Evolutionary conservation across 92 coral and sea anemone genomes (phyloP).

Genomic region (Phymanthus crucifer): DNA sequence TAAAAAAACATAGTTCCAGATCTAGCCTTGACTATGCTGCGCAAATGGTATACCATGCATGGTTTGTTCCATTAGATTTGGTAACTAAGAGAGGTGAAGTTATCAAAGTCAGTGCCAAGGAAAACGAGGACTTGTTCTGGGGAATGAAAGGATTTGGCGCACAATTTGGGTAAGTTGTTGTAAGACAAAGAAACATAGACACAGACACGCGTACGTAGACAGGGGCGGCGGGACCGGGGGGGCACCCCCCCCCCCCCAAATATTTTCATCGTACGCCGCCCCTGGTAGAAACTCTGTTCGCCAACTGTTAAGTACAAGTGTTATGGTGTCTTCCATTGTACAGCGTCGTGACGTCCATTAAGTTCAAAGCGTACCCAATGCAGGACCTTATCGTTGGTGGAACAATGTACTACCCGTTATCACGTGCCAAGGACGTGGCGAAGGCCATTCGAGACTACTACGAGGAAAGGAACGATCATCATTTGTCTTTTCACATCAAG

Average conservation of each 20-base stretch:
- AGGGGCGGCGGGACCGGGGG: background rate
- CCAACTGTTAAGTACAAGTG: background rate
- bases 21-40: no score
- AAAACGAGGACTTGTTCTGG: slow-evolving; percentile 84
- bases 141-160: slow-evolving; percentile 89
- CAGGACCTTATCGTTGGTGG: slow-evolving; percentile 72
- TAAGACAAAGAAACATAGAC: no score
- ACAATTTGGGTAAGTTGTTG: slow-evolving; percentile 78
- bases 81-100: slow-evolving; percentile 66
- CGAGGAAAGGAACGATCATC: slow-evolving; percentile 58
- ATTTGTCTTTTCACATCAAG: slow-evolving; percentile 66
- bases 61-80: slow-evolving; percentile 46
- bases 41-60: no score
- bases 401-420: slow-evolving; percentile 52
- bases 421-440: slow-evolving; percentile 56
- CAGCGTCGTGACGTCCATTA: slow-evolving; percentile 79
- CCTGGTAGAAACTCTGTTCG: no score
- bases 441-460: slow-evolving; percentile 70
- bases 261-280: slow-evolving; percentile 41
- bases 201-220: background rate
- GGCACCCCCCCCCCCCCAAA: background rate
- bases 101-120: slow-evolving; percentile 63
- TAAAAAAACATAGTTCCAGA: no score
- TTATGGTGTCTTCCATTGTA: background rate
- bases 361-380: slow-evolving; percentile 65